These are phyloP conservation scores for Cervus canadensis DNA, from an alignment of 2,113 vertebrate genomes.

Conservation along the genomic window DNA sequence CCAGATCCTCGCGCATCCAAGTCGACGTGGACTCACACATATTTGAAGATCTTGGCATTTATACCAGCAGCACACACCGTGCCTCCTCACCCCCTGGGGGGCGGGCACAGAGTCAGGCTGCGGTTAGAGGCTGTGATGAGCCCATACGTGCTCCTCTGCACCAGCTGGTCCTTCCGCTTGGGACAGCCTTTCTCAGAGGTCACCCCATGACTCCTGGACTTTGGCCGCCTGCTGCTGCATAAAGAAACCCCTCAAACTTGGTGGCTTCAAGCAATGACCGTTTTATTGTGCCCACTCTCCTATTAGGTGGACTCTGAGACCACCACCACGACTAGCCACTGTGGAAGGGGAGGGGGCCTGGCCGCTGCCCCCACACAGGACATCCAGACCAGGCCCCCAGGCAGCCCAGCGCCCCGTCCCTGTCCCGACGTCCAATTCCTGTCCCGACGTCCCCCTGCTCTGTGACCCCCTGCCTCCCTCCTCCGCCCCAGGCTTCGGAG, in stretches of 20 bases:
- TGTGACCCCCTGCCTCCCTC: background rate
- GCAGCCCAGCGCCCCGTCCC: rapidly evolving
- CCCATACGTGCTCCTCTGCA: rapidly evolving
- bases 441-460: background rate
- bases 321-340: rapidly evolving
- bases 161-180: background rate
- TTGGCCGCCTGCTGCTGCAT: too few relatives aligned
- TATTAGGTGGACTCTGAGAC: background rate
- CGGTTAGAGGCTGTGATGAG: rapidly evolving
- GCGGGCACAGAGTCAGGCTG: too few relatives aligned
- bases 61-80: rapidly evolving
- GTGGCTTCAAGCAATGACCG: background rate
- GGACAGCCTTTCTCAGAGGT: background rate
- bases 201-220: rapidly evolving
- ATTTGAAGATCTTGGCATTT: rapidly evolving
- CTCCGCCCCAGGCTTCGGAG: background rate
- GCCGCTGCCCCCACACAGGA: background rate
- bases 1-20: too few relatives aligned
- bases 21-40: rapidly evolving
- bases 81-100: too few relatives aligned
- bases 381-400: background rate
- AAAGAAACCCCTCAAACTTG: too few relatives aligned
- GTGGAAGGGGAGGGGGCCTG: background rate
- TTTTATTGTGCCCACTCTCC: background rate
- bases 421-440: rapidly evolving